A percentile compares a stretch with the other conserved stretches of the same genome.
Conservation (phyloP, 2,113 vertebrate species). For the Amblyopsis rosae region DNA sequence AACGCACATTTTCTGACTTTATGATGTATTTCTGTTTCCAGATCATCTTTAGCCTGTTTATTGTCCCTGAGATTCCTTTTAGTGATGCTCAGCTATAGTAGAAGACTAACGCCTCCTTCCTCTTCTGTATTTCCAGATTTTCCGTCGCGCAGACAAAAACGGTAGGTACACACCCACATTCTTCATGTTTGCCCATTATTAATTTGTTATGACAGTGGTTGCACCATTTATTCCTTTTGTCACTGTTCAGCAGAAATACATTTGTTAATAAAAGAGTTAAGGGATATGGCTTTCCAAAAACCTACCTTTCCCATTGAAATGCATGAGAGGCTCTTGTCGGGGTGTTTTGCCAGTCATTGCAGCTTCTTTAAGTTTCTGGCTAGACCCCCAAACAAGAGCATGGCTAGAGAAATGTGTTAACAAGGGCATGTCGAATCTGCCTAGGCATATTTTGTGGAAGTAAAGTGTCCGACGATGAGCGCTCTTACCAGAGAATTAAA, state of each 20-base stretch:
- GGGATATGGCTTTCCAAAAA: constrained; percentile 8
- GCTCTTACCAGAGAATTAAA: neutral
- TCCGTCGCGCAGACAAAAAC: constrained; percentile 80
- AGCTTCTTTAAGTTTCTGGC: no score
- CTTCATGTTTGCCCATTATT: constrained; percentile 3
- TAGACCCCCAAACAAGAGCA: no score
- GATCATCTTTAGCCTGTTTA: constrained; percentile 6
- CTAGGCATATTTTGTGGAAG: no score
- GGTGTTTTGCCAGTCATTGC: no score
- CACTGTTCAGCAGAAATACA: constrained; percentile 12
- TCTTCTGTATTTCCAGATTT: constrained; percentile 68
- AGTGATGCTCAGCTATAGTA: neutral
- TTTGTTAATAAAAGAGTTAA: constrained; percentile 13
- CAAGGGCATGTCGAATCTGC: no score
- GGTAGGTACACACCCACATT: constrained; percentile 62
- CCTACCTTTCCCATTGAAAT: no score
- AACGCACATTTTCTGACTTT: neutral
- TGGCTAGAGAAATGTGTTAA: no score
- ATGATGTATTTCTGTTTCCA: constrained; percentile 3
- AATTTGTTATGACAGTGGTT: constrained; percentile 9
- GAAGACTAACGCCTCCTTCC: constrained; percentile 4
- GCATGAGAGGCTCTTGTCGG: constrained; percentile 8
- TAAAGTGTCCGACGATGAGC: no score
- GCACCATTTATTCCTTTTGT: constrained; percentile 7
- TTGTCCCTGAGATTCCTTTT: constrained; percentile 3